Base-by-base conservation (phyloP, 1,140 invertebrate genomes). In the Conus betulinus region DNA sequence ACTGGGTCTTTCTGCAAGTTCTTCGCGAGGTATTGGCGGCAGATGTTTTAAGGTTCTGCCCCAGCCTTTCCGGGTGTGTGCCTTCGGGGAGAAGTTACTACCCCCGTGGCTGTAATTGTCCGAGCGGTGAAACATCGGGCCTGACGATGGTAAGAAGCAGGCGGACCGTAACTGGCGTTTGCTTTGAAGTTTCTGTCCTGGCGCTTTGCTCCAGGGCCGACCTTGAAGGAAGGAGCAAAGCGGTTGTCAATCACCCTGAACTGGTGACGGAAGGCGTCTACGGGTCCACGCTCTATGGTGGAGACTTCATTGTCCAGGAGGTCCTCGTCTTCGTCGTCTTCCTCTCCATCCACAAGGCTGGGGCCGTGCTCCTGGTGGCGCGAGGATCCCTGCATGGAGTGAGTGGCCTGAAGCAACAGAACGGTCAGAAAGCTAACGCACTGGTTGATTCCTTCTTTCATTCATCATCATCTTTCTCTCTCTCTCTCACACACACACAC, bases 1-100 rank as follows among this genome's bases (percentile, higher is more conserved):
- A 6, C 89, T 89, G 17, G 91, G 91, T 52, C 91, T 87, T 15
- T 88, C 90, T 0, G 90, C 89, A 13, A 92, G 39, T 27, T 90
- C 89, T 3, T 89, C 81, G 3, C 88, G 52, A 17, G 67, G 67
- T 27, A 92, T 87, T 0, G 90, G 90, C 39, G 91, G 91, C 67
- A 91, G 89, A 60, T 91, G 90, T 53, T 90, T 91, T 13, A 89
- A 25, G 5, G 87, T 78, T 25, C 27, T 79, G 17, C 82, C 85
- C 81, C 60, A 60, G 4, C 52, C 57, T 78, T 74, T 83, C 63
- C 88, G 78, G 6, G 55, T 63, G 5, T 86, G 71, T 51, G 13
- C 52, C 84, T 63, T 63, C 5, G n/a, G 60, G 25, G 84, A 76
- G 39, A 76, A 55, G 27, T 39, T 57, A 52, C 78, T 20, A 25